phyloP scores from a whole-genome alignment of 2,888 invertebrate species.

The Andrena camellia region DNA sequence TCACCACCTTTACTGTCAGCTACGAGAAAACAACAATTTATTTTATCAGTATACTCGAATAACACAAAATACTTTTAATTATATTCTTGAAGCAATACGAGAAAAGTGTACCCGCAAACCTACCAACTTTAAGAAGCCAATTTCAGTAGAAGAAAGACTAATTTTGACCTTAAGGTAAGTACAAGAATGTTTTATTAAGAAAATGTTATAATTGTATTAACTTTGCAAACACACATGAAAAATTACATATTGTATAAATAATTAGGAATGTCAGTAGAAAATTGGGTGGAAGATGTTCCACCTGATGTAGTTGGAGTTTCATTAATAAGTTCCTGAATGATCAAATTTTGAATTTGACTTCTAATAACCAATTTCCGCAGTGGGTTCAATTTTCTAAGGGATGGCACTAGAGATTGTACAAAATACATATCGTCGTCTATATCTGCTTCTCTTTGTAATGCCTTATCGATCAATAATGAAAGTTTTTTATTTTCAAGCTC shows the following conservation, averaged over 20 bases:
- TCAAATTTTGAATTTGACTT: background rate
- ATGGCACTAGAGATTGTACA: background rate
- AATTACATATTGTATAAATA: background rate
- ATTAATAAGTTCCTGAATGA: background rate
- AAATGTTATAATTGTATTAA: too few relatives aligned
- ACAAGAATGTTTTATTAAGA: background rate
- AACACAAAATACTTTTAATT: background rate
- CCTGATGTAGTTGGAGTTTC: background rate
- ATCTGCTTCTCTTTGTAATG: background rate
- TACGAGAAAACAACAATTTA: background rate
- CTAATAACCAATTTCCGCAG: background rate
- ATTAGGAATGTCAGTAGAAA: background rate
- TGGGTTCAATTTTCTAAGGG: background rate
- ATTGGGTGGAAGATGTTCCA: too few relatives aligned
- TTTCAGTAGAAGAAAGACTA: background rate
- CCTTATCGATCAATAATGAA: background rate
- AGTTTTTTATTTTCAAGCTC: background rate
- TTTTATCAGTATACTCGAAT: background rate
- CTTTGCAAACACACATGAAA: background rate
- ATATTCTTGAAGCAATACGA: background rate
- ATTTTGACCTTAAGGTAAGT: background rate
- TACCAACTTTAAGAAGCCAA: conserved; percentile 1
- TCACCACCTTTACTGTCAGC: background rate
- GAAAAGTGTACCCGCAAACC: background rate
- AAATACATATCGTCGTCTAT: background rate